A percentile compares a stretch with the other conserved stretches of the same genome.
Evolutionary conservation across 2,888 invertebrate genomes (phyloP).

Genomic region (Tinea semifulvella): DNA sequence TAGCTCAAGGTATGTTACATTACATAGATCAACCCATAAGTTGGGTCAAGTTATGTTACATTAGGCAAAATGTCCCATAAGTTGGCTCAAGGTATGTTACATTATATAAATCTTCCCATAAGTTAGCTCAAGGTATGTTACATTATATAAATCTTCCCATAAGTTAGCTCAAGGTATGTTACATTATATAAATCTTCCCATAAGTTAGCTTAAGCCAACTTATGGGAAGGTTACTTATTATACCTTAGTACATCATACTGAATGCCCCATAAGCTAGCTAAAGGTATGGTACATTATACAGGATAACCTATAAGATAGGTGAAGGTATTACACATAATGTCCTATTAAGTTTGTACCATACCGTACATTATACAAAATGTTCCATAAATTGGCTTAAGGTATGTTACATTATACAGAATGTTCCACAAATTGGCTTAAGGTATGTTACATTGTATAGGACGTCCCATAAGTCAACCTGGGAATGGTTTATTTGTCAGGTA

Average conservation of each 20-base stretch:
- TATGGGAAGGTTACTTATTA: too few species aligned
- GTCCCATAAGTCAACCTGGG: slow-evolving; percentile 73
- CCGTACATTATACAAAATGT: not conserved
- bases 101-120: too few species aligned
- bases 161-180: slow-evolving; percentile 76
- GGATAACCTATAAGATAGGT: slow-evolving; percentile 54
- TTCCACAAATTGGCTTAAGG: too few species aligned
- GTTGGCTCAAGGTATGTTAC: too few species aligned
- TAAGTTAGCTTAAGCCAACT: not conserved
- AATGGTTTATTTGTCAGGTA: too few species aligned
- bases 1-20: too few species aligned
- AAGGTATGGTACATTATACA: too few species aligned
- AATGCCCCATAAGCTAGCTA: not conserved
- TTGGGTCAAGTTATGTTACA: slow-evolving; percentile 76
- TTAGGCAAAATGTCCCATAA: not conserved
- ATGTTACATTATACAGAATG: too few species aligned
- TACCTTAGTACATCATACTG: not conserved
- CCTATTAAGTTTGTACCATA: not conserved
- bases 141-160: not conserved
- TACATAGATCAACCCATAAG: not conserved
- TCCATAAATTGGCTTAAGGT: too few species aligned
- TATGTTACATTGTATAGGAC: too few species aligned
- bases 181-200: not conserved
- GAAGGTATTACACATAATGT: slow-evolving; percentile 68
- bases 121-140: too few species aligned